Base-by-base conservation (phyloP, 2,888 invertebrate species). In the Ophonus ardosiacus region DNA sequence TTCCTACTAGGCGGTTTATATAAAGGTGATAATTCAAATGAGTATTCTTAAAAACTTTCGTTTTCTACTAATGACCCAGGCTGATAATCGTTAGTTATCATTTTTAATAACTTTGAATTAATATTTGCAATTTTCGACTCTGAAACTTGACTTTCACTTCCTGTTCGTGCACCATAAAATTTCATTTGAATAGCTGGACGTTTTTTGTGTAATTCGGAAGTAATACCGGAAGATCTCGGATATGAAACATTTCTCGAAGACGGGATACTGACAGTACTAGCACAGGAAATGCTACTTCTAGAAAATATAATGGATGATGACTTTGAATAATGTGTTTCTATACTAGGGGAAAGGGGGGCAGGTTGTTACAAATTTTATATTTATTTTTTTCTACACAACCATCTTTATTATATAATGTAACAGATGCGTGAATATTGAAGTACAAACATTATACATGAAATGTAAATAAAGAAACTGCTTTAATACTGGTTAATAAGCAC, bases 61-160 rank as follows among this genome's bases (percentile, higher is more conserved):
- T 88, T 87, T 86, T 89, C 88, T 4, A 89, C 88, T 59, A 89
- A 76, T 0, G 87, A 87, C 24, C 88, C 76, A 7, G 87, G 88
- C 74, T 88, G 88, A 86, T 86, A 87, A 83, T 88, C 88, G 13
- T 17, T 80, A 13, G 81, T 80, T 13, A 88, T 86, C 86, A 88
- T 86, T 86, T 88, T 87, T 21, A 88, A 43, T 74, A 87, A 71
- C 61, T 31, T 74, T 57, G 56, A 61, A 68, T 87, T 79, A 43
- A 87, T 86, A 57, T 57, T 57, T 57, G 57, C 40, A 40, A 31
- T 40, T 71, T 24, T 24, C 24, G 71, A n/a, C 13, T 40, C 17
- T 24, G 71, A 40, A 57, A 57, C 5, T 57, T 57, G 57, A 57
- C 7, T 57, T 6, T 2, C 13, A 17, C 7, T 57, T 6, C 0